Conservation (phyloP, 2,888 invertebrate genomes). For the Lampropteryx suffumata region DNA sequence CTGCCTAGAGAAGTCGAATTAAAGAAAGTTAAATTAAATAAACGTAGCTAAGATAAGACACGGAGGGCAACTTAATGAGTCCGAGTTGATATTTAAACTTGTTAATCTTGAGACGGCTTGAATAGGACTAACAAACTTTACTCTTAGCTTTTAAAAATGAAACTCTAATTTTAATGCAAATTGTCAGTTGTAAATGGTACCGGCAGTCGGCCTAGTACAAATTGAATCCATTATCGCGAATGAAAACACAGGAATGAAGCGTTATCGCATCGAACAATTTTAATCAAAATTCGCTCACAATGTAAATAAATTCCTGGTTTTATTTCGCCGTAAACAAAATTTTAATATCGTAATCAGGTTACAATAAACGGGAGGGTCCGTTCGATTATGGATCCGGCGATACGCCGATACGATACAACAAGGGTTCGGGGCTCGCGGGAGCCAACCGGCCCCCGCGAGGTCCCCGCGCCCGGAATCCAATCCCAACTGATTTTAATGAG, state of each 20-base stretch:
- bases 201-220: constrained; percentile 9
- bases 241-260: constrained; percentile 32
- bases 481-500: constrained; percentile 13
- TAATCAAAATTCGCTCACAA: constrained; percentile 32
- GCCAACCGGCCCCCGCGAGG: not conserved
- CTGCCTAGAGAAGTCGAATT: constrained; percentile 24
- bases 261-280: constrained; percentile 33
- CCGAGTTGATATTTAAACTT: constrained; percentile 33
- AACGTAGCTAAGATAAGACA: constrained; percentile 35
- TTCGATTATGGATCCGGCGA: constrained; percentile 10
- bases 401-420: not conserved
- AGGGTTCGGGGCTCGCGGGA: not conserved
- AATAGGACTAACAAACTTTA: constrained; percentile 15
- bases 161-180: constrained; percentile 8
- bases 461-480: not conserved
- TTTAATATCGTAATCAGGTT: constrained; percentile 29
- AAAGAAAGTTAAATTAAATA: constrained; percentile 32
- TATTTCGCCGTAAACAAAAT: constrained; percentile 32
- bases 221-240: constrained; percentile 24
- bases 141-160: constrained; percentile 9
- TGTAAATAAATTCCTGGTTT: constrained; percentile 31
- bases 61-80: constrained; percentile 31
- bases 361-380: constrained; percentile 20
- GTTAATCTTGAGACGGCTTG: constrained; percentile 28
- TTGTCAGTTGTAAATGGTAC: not conserved